Percentiles rank a stretch among this genome's conserved stretches.
phyloP scores from a whole-genome alignment of 2,797 vertebrate genomes.

The Halcyon chelicuti region DNA sequence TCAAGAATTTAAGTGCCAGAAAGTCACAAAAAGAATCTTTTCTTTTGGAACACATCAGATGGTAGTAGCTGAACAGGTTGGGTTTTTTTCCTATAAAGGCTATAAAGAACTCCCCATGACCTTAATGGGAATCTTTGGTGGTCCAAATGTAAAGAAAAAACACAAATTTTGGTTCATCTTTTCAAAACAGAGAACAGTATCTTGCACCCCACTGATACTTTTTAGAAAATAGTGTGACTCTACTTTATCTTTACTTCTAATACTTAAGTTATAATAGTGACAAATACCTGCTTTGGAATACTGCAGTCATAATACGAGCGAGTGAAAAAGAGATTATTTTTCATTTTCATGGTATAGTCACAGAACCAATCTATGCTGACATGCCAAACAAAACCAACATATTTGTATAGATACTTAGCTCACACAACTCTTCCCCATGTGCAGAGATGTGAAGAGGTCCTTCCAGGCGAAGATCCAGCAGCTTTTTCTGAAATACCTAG shows the following conservation, averaged over 20 bases:
- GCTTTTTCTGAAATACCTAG: background rate
- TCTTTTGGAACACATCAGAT: background rate
- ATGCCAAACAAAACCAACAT: background rate
- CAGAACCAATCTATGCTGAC: background rate
- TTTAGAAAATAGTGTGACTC: background rate
- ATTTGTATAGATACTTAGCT: background rate
- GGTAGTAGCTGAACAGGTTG: background rate
- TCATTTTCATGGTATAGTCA: background rate
- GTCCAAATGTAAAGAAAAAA: background rate
- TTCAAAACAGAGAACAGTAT: background rate
- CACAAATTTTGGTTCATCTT: background rate
- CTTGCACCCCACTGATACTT: background rate
- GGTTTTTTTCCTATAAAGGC: background rate
- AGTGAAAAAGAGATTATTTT: background rate
- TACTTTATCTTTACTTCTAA: background rate
- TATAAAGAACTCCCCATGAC: background rate
- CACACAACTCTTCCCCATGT: background rate
- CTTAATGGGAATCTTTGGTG: background rate
- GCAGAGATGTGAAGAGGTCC: background rate
- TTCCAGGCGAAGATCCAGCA: background rate
- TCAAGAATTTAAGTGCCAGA: background rate
- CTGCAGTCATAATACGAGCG: background rate
- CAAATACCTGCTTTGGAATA: background rate
- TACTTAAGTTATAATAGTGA: background rate
- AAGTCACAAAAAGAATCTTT: background rate